Percentiles rank a stretch among this genome's conserved stretches.
Conservation (phyloP, 2,888 invertebrate species). For the Sminthurides aquaticus region DNA sequence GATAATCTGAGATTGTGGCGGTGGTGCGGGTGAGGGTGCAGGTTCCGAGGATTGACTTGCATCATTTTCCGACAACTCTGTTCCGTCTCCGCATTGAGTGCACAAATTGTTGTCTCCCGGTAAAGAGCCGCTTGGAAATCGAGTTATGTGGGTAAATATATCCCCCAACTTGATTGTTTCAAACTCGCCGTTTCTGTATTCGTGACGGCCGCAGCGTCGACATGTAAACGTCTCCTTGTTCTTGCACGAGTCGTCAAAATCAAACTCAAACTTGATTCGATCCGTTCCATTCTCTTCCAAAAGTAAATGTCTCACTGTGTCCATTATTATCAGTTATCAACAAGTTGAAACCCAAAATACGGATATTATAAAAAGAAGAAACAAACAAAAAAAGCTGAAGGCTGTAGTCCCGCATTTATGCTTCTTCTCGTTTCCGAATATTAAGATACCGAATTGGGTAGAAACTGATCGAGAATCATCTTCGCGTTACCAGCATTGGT, state of each 20-base stretch:
- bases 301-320: constrained; percentile 20
- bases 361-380: constrained; percentile 2
- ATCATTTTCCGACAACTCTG: background rate
- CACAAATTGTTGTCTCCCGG: constrained; percentile 19
- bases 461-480: too few species aligned
- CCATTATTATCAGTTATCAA: constrained; percentile 17
- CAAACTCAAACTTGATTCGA: constrained; percentile 22
- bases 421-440: background rate
- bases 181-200: constrained; percentile 39
- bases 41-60: background rate
- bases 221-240: constrained; percentile 31
- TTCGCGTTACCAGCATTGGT: too few species aligned
- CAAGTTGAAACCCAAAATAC: constrained; percentile 15
- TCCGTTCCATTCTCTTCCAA: constrained; percentile 21
- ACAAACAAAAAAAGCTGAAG: background rate
- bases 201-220: constrained; percentile 37
- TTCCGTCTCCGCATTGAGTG: constrained; percentile 19
- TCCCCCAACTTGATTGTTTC: constrained; percentile 43
- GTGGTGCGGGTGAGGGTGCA: constrained; percentile 8
- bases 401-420: background rate
- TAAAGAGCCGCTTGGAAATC: constrained; percentile 26
- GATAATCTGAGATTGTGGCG: constrained; percentile 18
- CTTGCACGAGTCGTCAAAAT: constrained; percentile 14
- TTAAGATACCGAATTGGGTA: too few species aligned
- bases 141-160: constrained; percentile 38